These are phyloP conservation scores for Basileuterus tristriatus DNA, from an alignment of 2,797 vertebrate species.

Conservation along the genomic window DNA sequence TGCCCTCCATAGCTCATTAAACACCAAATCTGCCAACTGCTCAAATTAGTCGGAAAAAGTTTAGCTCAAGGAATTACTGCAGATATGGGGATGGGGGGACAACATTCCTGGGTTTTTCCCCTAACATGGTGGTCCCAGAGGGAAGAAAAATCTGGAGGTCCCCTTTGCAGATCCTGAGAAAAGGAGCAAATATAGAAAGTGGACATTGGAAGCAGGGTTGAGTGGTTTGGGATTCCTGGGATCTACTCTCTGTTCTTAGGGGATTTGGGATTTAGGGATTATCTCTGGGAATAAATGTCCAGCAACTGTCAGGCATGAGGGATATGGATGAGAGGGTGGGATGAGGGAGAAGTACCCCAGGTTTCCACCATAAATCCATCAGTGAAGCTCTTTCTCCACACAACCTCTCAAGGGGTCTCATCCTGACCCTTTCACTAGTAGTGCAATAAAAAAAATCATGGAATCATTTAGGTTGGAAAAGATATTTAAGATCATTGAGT, in stretches of 20 bases:
- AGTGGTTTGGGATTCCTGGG: neutral
- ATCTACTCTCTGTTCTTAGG: neutral
- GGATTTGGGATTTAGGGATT: neutral
- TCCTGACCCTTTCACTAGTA: neutral
- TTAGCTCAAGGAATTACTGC: neutral
- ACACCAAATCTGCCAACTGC: slow-evolving; percentile 41
- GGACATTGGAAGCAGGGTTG: neutral
- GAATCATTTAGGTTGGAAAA: neutral
- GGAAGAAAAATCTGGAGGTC: neutral
- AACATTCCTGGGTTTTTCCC: neutral
- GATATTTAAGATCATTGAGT: accelerated
- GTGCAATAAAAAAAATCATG: neutral
- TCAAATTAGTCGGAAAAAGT: slow-evolving; percentile 25
- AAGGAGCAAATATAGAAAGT: neutral
- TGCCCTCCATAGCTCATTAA: slow-evolving; percentile 36
- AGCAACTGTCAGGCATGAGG: neutral
- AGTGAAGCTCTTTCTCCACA: accelerated
- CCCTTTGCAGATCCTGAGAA: neutral
- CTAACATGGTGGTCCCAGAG: accelerated
- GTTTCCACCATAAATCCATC: neutral
- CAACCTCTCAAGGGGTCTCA: neutral
- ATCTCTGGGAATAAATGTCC: neutral
- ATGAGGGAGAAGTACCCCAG: neutral
- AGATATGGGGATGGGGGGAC: no score
- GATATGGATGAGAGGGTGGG: accelerated